phyloP scores from a whole-genome alignment of 2,888 invertebrate genomes.

The Orthonychiurus folsomi region DNA sequence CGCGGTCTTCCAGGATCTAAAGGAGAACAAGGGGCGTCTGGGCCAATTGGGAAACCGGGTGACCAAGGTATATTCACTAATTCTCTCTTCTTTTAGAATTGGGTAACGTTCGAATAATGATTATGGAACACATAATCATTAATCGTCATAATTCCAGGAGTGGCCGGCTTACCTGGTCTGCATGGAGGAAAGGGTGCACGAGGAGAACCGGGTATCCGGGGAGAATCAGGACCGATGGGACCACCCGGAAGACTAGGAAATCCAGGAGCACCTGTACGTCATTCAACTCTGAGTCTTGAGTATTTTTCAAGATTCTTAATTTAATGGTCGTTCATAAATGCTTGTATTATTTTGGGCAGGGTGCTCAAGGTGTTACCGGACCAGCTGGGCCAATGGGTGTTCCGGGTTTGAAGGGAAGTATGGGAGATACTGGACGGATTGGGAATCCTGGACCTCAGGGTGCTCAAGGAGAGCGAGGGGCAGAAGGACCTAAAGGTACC shows the following conservation, averaged over 20 bases:
- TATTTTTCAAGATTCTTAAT: no score
- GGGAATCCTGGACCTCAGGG: constrained; percentile 59
- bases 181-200: constrained; percentile 64
- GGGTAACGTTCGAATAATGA: no score
- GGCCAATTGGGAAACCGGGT: constrained; percentile 54
- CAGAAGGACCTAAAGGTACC: constrained; percentile 63
- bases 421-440: constrained; percentile 60
- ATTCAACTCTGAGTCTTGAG: not conserved
- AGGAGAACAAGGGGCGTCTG: constrained; percentile 63
- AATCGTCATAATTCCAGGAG: no score
- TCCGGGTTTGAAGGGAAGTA: constrained; percentile 59
- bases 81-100: no score
- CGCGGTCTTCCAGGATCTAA: constrained; percentile 61
- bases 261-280: constrained; percentile 58
- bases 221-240: constrained; percentile 65
- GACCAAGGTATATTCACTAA: constrained; percentile 44
- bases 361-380: constrained; percentile 53
- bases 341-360: not conserved
- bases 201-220: constrained; percentile 66
- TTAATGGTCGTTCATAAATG: no score
- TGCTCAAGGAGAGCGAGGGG: constrained; percentile 60
- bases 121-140: no score
- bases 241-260: constrained; percentile 69
- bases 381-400: constrained; percentile 60
- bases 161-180: constrained; percentile 53